Base-by-base conservation (phyloP, 2,113 vertebrate genomes). In the Ophiodon elongatus region DNA sequence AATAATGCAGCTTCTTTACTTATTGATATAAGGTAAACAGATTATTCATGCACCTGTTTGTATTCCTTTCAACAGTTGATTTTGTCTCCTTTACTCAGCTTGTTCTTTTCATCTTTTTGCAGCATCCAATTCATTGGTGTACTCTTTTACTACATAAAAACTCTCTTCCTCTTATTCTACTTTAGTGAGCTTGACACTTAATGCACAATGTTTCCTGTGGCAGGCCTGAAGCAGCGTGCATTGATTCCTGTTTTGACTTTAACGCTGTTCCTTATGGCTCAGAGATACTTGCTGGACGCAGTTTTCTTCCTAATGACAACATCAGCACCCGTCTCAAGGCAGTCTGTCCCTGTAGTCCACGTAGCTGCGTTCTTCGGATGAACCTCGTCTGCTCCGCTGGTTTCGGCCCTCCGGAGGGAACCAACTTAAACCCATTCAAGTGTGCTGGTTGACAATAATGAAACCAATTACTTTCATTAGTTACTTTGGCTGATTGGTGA, bases 231-330 rank as follows among this genome's bases (percentile, higher is more conserved):
- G 89, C 81, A 8, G 27, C 65, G 31, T 14, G 43, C 76, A 90
- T 85, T 69, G 86, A 89, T 85, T 83, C 23, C 50, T 76, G 52
- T 83, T 84, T 66, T 88, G 73, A 79, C 66, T 76, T 76, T 5
- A 82, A 76, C 72, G 78, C 50, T 23, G 72, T 50, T 57, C 64
- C 64, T 69, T 70, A 69, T 33, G 67, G 72, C 76, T 63, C 41
- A 74, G 47, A 62, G 63, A 56, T 80, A 43, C 68, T 52, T 45
- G 57, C 73, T 54, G 27, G 35, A 79, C 66, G 75, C 81, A 80
- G 47, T 91, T 86, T 88, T 85, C 79, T 80, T 69, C 65, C 67
- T 86, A 79, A 87, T 89, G 80, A 85, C 82, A 75, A 73, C 80
- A 80, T 86, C 76, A 73, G 87, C 72, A 85, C n/a, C 60, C 50